Evolutionary conservation across 2,797 vertebrate species (phyloP).

Genomic region (Calcarius lapponicus): DNA sequence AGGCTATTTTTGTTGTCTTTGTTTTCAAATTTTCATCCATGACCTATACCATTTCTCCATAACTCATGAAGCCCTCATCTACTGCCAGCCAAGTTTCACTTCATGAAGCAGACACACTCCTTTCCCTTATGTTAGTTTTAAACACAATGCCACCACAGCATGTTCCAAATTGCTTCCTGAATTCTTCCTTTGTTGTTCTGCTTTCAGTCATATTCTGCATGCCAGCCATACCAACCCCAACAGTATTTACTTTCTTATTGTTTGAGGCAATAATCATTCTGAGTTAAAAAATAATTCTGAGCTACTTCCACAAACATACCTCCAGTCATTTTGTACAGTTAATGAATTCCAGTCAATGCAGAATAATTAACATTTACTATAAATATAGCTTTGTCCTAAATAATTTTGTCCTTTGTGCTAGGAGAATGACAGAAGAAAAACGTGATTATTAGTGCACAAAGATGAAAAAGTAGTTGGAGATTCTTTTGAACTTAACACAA

Average conservation of each 20-base stretch:
- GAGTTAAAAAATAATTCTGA: neutral
- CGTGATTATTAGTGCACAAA: neutral
- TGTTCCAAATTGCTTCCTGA: neutral
- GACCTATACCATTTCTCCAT: rapidly evolving
- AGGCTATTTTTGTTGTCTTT: neutral
- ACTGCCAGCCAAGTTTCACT: neutral
- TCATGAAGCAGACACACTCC: neutral
- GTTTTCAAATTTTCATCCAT: neutral
- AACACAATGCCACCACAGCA: neutral
- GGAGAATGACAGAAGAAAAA: neutral
- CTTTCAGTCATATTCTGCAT: neutral
- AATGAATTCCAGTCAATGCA: slow-evolving; percentile 21
- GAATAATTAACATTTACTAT: slow-evolving; percentile 29
- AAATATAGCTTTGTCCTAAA: neutral
- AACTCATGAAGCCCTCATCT: neutral
- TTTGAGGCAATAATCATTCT: neutral
- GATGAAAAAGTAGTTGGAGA: neutral
- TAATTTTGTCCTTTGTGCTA: neutral
- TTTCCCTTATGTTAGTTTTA: neutral
- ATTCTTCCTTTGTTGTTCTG: neutral
- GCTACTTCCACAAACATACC: neutral
- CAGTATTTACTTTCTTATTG: neutral
- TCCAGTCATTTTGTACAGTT: neutral
- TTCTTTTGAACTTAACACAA: neutral
- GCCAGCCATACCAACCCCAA: neutral